Evolutionary conservation across 2,888 invertebrate species (phyloP), one percentile per base, ranked within the genome.

Genomic region (Netelia inedita): DNA sequence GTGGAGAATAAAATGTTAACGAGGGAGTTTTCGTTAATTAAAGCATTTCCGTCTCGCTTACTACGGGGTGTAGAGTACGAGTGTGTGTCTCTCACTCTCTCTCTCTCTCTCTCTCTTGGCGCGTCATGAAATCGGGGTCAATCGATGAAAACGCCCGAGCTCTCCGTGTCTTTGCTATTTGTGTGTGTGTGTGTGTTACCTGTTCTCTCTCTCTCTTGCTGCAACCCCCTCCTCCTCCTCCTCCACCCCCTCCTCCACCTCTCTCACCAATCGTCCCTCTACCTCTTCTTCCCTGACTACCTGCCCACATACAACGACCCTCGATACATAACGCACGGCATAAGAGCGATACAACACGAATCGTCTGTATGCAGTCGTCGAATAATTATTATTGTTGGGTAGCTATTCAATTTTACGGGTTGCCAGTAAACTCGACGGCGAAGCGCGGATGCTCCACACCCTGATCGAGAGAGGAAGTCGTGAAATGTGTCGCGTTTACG

Each of bases 381-480:
- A 88, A 87, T 88, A 89, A 89, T 90, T 88, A 88, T 89, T 88
- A 89, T 90, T 87, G 87, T 88, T 85, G 81, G 74, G 76, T 79
- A 65, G 86, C 88, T 86, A 89, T 88, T 89, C 85, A 88, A 87
- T 87, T 87, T 88, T 85, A 68, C 82, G 75, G 72, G 74, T 75
- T 79, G 41, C 82, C 81, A 72, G 61, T 21, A 57, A 73, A 78
- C 59, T 53, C 73, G 10, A 23, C 57, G 69, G 85, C 85, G 28
- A 85, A 85, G 81, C 85, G 86, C 90, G 90, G 90, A 91, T 90
- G 91, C 87, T 89, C 91, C 91, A 90, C 91, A 89, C 91, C 91
- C 90, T 89, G 88, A 46, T 57, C 57, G 57, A 57, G 88, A 90
- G 88, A 89, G 89, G 90, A 87, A 89, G 85, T 85, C 85, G 88